phyloP scores from a whole-genome alignment of 2,888 invertebrate species.

The Hipparchia sbordonii region DNA sequence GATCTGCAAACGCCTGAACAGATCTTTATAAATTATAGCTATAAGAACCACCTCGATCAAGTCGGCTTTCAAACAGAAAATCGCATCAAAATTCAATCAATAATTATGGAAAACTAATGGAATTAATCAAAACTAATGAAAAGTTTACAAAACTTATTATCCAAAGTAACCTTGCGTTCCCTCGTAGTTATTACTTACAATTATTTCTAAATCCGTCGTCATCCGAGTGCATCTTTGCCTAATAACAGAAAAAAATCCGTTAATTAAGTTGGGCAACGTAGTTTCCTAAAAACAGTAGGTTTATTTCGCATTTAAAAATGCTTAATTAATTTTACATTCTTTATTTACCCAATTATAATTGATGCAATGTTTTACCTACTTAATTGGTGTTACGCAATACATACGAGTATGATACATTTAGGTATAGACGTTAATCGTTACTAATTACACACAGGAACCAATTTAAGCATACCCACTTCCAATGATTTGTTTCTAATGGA shows the following conservation, averaged over 20 bases:
- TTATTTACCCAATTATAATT: constrained; percentile 22
- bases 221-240: not conserved
- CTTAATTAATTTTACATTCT: constrained; percentile 29
- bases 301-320: constrained; percentile 6
- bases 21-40: no score
- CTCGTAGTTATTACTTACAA: not conserved
- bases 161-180: no score
- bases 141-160: no score
- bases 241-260: not conserved
- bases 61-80: no score
- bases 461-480: constrained; percentile 27
- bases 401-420: not conserved
- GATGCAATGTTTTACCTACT: not conserved
- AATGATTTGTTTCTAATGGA: constrained; percentile 33
- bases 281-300: constrained; percentile 10
- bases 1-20: no score
- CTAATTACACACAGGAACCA: constrained; percentile 35
- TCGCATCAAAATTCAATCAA: no score
- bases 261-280: not conserved
- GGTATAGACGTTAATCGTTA: not conserved
- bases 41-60: no score
- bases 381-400: constrained; percentile 25
- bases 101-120: no score
- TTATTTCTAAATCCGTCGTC: not conserved
- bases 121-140: no score